These are phyloP conservation scores for Xenus cinereus DNA, from an alignment of 2,113 vertebrate genomes.

Conservation along the genomic window DNA sequence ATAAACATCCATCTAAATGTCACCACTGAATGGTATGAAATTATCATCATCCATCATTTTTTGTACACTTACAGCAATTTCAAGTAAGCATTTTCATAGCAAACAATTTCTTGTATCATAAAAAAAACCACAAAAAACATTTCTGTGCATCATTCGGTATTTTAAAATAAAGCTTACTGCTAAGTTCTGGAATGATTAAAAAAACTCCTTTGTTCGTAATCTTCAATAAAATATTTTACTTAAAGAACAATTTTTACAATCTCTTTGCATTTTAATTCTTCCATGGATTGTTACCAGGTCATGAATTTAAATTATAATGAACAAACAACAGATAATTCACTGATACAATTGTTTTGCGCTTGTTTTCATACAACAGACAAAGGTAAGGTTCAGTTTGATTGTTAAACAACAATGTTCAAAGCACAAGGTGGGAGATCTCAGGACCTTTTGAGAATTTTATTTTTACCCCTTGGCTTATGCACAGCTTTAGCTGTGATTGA, in stretches of 20 bases:
- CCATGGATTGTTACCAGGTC: background rate
- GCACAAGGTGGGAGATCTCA: background rate
- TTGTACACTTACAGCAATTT: background rate
- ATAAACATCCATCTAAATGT: constrained; percentile 31
- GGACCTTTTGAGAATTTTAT: fast-evolving
- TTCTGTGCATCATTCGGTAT: background rate
- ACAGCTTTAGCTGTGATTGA: background rate
- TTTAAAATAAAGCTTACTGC: background rate
- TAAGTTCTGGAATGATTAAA: background rate
- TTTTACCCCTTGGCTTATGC: background rate
- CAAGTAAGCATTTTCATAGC: background rate
- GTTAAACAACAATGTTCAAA: background rate
- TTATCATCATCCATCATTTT: constrained; percentile 4
- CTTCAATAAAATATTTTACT: background rate
- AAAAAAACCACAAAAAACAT: background rate
- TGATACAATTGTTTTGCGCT: background rate
- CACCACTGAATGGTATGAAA: background rate
- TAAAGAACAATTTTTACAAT: background rate
- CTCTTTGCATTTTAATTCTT: background rate
- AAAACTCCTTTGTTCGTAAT: background rate
- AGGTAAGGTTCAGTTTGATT: background rate
- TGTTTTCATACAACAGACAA: background rate
- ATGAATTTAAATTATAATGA: background rate
- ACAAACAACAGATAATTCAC: background rate
- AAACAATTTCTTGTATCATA: background rate